Evolutionary conservation across 2,888 invertebrate genomes (phyloP), one percentile per base, ranked within the genome.

Genomic region (Heteromyza rotundicornis): DNA sequence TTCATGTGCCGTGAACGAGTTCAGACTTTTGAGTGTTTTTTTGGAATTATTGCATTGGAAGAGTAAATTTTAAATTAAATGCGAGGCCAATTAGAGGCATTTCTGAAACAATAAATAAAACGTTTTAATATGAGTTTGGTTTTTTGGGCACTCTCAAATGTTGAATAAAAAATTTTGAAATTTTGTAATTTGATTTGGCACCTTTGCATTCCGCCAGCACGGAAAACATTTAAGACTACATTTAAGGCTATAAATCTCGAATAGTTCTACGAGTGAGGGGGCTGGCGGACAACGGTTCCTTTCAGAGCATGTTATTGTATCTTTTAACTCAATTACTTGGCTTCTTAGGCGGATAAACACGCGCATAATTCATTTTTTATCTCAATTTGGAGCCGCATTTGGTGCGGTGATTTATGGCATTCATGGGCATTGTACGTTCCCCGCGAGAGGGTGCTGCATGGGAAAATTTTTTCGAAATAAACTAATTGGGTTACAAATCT

Each of bases 401-500:
- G n/a, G n/a, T 63, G 47, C 68, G 63, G 17, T 77, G 75, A 76
- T 77, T 76, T 76, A 76, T 77, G 72, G 66, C 67, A 65, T 67
- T 73, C 69, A 67, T 70, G 69, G 72, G 66, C n/a, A 64, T 69
- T 69, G 71, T 69, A 70, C n/a, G n/a, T n/a, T n/a, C n/a, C 69
- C 66, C 64, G 64, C 62, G 57, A 60, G 62, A 52, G 55, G 47
- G 63, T 68, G 64, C 64, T 60, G 61, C 63, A 68, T 70, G 71
- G 16, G 32, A 51, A 40, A 8, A 47, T 27, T 60, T 58, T 68
- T 67, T 62, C 64, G 71, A 73, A 70, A 68, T 70, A 70, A 71
- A 78, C 78, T 80, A 80, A 80, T 80, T 80, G 77, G 79, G 74
- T 74, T 76, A 80, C 81, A 80, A 81, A 80, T 80, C 78, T 80